Base-by-base conservation (phyloP, 2,888 invertebrate species). In the Pyrrhia umbra region DNA sequence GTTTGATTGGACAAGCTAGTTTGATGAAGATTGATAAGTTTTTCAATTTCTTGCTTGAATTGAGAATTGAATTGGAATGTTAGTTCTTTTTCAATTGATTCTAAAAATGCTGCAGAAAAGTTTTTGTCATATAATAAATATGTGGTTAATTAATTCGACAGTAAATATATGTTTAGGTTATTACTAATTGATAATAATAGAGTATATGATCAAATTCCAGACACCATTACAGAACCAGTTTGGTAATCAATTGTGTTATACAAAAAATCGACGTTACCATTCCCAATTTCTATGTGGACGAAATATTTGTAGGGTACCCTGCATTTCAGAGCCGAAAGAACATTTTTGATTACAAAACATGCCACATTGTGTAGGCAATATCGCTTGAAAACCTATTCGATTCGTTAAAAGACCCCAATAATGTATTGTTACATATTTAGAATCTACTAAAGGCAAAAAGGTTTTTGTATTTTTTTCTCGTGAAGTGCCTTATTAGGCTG, bases 381-480 rank as follows among this genome's bases (percentile, higher is more conserved):
- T 40, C 55, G 63, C 40, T 79, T 55, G 37, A 43, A 55, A 75
- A 59, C 46, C 49, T 46, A 70, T 64, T 69, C 54, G 43, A 56
- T 71, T 67, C 67, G 58, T 79, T 75, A 66, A 78, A 71, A 75
- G 71, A 55, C 39, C 58, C 47, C 49, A 8, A 74, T 47, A n/a
- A 57, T 43, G 63, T 79, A 64, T 71, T 76, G 60, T 75, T 67
- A 61, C 45, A 16, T 77, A 50, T 69, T 62, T 46, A 58, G 57
- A 63, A 63, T 43, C 20, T 50, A 63, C 51, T 75, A 47, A 45
- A 47, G 23, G 49, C 30, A 34, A 68, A 68, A 66, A 52, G 40
- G 76, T 55, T 70, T 54, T 47, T 47, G 40, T 70, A 46, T 51
- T 58, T 64, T 34, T 69, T 70, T 50, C n/a, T 34, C 23, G n/a